Conservation (phyloP, 37 sponge, comb jelly and placozoan species). For the Mnemiopsis leidyi region DNA sequence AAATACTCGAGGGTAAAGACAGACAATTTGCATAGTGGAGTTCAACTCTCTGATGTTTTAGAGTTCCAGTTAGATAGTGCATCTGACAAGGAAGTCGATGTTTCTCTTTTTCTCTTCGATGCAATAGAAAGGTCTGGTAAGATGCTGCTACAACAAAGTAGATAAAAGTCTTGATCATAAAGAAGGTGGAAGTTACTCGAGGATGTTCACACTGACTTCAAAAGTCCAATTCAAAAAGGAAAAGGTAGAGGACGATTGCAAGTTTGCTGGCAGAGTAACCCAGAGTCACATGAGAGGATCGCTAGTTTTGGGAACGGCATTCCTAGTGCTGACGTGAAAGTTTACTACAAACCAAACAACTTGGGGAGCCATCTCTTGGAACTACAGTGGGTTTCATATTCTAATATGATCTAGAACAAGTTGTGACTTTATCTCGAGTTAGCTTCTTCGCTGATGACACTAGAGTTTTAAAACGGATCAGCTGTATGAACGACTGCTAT, state of each 20-base stretch:
- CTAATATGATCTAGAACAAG: too few species aligned
- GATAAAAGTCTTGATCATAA: too few species aligned
- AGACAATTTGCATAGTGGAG: too few species aligned
- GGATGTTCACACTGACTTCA: background rate
- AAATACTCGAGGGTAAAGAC: too few species aligned
- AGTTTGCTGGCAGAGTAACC: background rate
- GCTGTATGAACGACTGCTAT: too few species aligned
- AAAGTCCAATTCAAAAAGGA: background rate
- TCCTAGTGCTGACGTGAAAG: background rate
- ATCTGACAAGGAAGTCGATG: too few species aligned
- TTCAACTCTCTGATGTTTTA: too few species aligned
- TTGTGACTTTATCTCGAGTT: too few species aligned
- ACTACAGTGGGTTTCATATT: background rate
- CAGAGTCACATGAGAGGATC: background rate
- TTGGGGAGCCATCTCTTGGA: background rate
- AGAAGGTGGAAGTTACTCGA: background rate
- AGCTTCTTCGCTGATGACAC: too few species aligned
- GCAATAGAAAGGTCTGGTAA: background rate
- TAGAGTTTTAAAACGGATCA: too few species aligned
- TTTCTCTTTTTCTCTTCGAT: background rate
- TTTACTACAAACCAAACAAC: background rate
- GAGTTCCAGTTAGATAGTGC: too few species aligned
- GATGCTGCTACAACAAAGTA: background rate
- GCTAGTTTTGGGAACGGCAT: background rate
- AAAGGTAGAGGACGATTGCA: background rate